Evolutionary conservation across 2,888 invertebrate species (phyloP).

Genomic region (Pseudococcus viburni): DNA sequence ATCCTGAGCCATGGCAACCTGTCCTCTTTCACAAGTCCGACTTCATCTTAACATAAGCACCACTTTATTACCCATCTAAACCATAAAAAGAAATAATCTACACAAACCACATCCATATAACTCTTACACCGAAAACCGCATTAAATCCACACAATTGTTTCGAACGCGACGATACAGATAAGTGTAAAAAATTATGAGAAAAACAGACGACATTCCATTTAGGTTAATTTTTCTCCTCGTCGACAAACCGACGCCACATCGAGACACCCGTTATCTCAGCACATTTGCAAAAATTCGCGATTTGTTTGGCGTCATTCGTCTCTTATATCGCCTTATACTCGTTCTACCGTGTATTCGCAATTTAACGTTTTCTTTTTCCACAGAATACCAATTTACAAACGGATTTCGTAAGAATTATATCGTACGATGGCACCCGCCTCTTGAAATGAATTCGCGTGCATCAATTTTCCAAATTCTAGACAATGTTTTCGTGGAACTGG

Average conservation of each 20-base stretch:
- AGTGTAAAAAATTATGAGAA: neutral
- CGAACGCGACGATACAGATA: neutral
- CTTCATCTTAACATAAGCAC: too few relatives aligned
- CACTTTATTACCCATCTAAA: too few relatives aligned
- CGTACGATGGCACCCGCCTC: neutral
- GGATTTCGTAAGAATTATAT: conserved; percentile 1
- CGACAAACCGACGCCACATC: neutral
- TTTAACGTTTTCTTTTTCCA: conserved; percentile 9
- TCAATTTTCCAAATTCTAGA: conserved; percentile 12
- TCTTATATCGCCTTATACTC: neutral
- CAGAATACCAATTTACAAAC: neutral
- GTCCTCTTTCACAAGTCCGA: too few relatives aligned
- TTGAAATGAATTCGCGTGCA: neutral
- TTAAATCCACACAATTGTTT: neutral
- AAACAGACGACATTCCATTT: neutral
- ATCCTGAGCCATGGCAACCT: too few relatives aligned
- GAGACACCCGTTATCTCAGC: neutral
- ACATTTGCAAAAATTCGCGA: conserved; percentile 18
- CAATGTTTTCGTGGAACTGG: neutral
- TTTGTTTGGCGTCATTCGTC: conserved; percentile 1
- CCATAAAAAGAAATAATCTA: too few relatives aligned
- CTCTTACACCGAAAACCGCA: too few relatives aligned
- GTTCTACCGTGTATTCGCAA: neutral
- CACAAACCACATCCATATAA: too few relatives aligned
- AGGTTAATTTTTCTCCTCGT: conserved; percentile 7